Conservation (phyloP, 35 echinoderm and acorn worm species). For the Apostichopus californicus region DNA sequence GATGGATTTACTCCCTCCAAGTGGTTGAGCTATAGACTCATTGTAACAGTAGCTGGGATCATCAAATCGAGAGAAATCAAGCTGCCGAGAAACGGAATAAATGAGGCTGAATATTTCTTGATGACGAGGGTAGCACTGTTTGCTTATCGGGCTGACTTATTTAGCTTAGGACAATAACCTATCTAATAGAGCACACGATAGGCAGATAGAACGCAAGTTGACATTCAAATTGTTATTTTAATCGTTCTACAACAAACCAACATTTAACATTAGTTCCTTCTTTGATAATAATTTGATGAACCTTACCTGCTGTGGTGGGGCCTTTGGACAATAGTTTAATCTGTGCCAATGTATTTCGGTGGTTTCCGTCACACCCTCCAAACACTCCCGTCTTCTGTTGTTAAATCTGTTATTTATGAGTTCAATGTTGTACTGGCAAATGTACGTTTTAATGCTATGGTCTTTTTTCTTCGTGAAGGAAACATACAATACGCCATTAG, state of each 20-base stretch:
- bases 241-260: no score
- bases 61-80: neutral
- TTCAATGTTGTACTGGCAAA: neutral
- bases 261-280: no score
- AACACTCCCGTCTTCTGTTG: neutral
- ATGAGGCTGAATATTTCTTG: no score
- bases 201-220: no score
- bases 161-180: no score
- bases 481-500: neutral
- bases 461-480: neutral
- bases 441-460: no score
- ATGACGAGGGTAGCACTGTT: no score
- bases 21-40: neutral
- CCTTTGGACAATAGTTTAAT: neutral
- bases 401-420: neutral
- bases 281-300: neutral
- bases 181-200: no score
- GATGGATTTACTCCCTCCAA: neutral
- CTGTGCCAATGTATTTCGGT: slow-evolving; percentile 18
- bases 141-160: no score
- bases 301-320: neutral
- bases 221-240: no score
- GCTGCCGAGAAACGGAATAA: neutral
- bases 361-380: neutral
- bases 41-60: neutral